A percentile compares a stretch with the other conserved stretches of the same genome.
Conservation (phyloP, 2,797 vertebrate species). For the Coendou prehensilis region DNA sequence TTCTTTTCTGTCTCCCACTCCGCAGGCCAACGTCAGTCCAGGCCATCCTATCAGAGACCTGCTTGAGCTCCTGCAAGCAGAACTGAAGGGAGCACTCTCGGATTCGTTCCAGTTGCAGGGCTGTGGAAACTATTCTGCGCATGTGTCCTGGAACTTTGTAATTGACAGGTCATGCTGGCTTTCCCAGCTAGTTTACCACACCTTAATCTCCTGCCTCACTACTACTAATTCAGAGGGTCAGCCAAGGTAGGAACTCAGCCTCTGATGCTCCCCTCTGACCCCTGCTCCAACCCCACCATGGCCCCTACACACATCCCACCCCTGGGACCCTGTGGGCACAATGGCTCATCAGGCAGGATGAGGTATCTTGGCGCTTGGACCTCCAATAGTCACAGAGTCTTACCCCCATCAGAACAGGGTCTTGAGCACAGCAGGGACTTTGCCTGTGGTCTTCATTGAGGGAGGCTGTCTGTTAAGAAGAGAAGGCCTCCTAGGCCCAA, state of each 20-base stretch:
- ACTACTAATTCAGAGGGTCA: background rate
- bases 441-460: background rate
- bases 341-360: background rate
- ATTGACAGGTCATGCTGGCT: background rate
- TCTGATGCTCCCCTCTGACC: background rate
- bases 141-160: background rate
- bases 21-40: background rate
- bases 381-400: fast-evolving
- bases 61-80: background rate
- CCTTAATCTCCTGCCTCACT: background rate
- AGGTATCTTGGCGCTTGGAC: no score
- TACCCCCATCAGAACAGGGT: background rate
- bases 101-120: background rate
- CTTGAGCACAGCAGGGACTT: background rate
- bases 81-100: background rate
- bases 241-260: background rate
- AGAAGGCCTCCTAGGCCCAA: background rate
- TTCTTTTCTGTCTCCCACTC: background rate
- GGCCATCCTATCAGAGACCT: background rate
- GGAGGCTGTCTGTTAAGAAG: background rate
- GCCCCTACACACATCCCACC: background rate
- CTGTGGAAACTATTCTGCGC: background rate
- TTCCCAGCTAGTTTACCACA: background rate
- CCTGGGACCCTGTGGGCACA: background rate
- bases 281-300: no score